A percentile compares a stretch with the other conserved stretches of the same genome.
These are phyloP conservation scores for Pseudochirops cupreus DNA, from an alignment of 2,797 vertebrate genomes.

Conservation along the genomic window DNA sequence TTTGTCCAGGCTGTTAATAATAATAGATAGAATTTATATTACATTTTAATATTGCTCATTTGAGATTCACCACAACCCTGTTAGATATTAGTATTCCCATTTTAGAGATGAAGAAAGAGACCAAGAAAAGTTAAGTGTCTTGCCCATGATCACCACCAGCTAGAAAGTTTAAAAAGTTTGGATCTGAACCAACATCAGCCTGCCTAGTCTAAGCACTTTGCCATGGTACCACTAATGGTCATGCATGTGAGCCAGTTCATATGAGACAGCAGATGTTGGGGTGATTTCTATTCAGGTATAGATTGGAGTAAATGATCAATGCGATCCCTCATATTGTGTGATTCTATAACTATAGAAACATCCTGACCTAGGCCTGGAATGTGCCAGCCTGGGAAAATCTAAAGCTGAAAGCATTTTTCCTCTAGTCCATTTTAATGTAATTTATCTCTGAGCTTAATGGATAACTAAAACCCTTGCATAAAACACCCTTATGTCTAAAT, in stretches of 20 bases:
- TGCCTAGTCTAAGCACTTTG: background rate
- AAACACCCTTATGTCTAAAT: background rate
- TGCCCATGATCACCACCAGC: background rate
- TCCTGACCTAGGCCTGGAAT: background rate
- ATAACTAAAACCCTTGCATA: background rate
- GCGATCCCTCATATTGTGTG: background rate
- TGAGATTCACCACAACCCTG: background rate
- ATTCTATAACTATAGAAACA: background rate
- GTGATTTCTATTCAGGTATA: background rate
- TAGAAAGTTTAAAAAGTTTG: background rate
- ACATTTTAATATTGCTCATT: background rate
- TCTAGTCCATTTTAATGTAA: background rate
- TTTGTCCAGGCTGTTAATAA: background rate
- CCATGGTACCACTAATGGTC: background rate
- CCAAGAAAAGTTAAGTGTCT: background rate
- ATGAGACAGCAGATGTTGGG: background rate
- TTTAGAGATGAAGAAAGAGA: background rate
- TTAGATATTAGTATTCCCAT: background rate
- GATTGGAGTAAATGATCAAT: background rate
- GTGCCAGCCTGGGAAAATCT: background rate
- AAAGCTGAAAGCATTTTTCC: background rate
- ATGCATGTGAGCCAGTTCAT: background rate
- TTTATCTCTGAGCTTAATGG: conserved; percentile 20
- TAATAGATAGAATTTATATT: background rate
- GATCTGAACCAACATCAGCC: background rate